Percentiles rank a stretch among this genome's conserved stretches.
Conservation (phyloP, 2,888 invertebrate genomes). For the Leistus spinibarbis region DNA sequence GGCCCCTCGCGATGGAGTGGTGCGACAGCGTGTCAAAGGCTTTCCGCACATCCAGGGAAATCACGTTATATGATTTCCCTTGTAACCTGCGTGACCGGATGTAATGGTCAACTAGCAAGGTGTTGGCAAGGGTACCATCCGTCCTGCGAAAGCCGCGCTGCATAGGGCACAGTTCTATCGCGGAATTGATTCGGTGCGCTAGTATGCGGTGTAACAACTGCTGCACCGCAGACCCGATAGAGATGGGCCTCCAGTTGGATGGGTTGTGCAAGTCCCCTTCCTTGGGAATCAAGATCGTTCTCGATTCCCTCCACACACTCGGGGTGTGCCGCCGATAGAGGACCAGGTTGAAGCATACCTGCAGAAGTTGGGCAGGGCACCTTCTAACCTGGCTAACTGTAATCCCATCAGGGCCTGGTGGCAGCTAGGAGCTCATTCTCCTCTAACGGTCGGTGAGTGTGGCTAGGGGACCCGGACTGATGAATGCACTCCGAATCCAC, state of each 20-base stretch:
- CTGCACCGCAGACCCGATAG: conserved; percentile 39
- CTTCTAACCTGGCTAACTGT: conserved; percentile 12
- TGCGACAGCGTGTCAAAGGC: conserved; percentile 52
- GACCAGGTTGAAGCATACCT: conserved; percentile 37
- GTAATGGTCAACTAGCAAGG: conserved; percentile 46
- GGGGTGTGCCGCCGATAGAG: conserved; percentile 34
- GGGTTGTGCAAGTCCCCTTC: conserved; percentile 4
- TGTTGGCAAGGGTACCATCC: conserved; percentile 53
- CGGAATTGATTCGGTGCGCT: conserved; percentile 25
- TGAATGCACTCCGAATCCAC: not conserved
- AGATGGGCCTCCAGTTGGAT: not conserved
- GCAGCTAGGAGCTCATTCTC: conserved; percentile 16
- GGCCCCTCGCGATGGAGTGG: conserved; percentile 44
- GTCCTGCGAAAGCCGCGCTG: conserved; percentile 49
- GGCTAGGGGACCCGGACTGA: not conserved
- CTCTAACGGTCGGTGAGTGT: not conserved
- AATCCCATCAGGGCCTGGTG: conserved; percentile 27
- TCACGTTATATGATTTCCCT: conserved; percentile 48
- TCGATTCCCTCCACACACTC: conserved; percentile 17
- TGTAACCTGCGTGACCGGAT: conserved; percentile 44
- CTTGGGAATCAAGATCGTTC: conserved; percentile 41
- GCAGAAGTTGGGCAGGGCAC: not conserved
- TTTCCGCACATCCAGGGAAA: conserved; percentile 53
- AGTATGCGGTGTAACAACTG: conserved; percentile 46
- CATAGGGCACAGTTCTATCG: conserved; percentile 34